Conservation (phyloP, 2,113 vertebrate genomes). For the Xenotilapia leptura region DNA sequence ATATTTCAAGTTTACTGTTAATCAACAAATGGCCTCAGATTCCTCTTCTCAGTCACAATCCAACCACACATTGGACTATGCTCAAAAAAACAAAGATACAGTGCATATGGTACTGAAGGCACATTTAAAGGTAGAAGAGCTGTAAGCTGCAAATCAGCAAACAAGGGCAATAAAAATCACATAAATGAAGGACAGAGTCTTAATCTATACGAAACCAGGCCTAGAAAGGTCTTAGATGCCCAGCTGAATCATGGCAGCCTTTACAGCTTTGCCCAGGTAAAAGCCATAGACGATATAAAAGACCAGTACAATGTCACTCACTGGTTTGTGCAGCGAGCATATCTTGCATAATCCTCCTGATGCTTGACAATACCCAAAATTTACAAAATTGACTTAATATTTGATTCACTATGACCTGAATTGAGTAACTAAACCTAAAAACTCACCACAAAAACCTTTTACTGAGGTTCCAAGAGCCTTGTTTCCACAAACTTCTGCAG, state of each 20-base stretch:
- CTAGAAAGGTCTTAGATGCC: background rate
- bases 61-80: background rate
- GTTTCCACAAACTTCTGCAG: background rate
- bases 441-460: background rate
- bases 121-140: background rate
- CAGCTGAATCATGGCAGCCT: background rate
- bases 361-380: accelerated
- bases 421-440: background rate
- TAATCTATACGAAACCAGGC: background rate
- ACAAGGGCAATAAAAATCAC: background rate
- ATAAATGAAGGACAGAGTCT: background rate
- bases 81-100: background rate
- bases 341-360: background rate
- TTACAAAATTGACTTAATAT: background rate
- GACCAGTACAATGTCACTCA: background rate
- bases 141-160: background rate
- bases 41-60: background rate
- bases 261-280: background rate
- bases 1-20: background rate
- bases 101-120: background rate
- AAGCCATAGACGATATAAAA: background rate
- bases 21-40: background rate
- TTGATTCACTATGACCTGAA: background rate
- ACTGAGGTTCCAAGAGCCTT: background rate
- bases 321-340: background rate